Evolutionary conservation across 1,140 invertebrate genomes (phyloP).

Genomic region (Pemphigus obesinymphae): DNA sequence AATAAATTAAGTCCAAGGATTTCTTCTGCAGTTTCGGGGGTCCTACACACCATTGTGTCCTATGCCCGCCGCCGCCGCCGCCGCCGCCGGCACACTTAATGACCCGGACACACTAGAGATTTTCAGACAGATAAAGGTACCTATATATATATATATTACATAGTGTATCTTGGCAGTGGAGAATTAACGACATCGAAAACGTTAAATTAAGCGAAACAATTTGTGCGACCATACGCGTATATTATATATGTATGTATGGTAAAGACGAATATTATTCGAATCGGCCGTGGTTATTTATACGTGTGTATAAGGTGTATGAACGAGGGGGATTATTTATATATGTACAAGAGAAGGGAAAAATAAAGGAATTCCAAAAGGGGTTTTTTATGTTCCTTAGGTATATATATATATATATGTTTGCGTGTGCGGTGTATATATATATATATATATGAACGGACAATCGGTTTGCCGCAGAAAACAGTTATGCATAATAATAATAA

Average conservation of each 20-base stretch:
- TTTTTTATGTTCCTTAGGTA: conserved; percentile 18
- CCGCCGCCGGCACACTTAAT: conserved; percentile 14
- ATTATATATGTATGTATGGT: background rate
- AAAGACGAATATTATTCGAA: too few species aligned
- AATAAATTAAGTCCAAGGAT: conserved; percentile 41
- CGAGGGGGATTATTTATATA: background rate
- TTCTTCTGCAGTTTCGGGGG: conserved; percentile 36
- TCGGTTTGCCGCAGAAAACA: conserved; percentile 29
- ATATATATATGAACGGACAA: conserved; percentile 13
- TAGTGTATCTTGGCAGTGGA: background rate
- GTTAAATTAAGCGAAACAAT: conserved; percentile 34
- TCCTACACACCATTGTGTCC: background rate
- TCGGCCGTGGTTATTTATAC: background rate
- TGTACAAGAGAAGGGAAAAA: background rate
- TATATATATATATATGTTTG: background rate
- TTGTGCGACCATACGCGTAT: background rate
- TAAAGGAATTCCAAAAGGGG: conserved; percentile 1
- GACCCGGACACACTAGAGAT: conserved; percentile 38
- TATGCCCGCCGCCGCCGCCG: background rate
- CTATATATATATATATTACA: background rate
- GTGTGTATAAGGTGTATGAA: background rate
- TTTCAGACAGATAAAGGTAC: conserved; percentile 28
- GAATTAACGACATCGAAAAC: conserved; percentile 31
- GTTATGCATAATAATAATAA: conserved; percentile 16
- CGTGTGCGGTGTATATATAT: background rate